These are phyloP conservation scores for Bruchidius siliquastri DNA, from an alignment of 2,888 invertebrate genomes.

Conservation along the genomic window DNA sequence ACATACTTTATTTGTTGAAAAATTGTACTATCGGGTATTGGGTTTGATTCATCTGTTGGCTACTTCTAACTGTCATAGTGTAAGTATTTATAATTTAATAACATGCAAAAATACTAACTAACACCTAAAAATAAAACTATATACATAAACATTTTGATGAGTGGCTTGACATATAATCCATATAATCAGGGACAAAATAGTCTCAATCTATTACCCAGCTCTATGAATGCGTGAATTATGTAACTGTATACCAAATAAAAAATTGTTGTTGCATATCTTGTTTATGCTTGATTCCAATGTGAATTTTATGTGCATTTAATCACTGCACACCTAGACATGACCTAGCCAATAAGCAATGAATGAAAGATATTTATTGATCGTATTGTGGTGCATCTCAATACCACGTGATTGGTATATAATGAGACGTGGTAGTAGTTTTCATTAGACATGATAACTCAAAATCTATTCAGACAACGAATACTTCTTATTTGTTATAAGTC, in stretches of 20 bases:
- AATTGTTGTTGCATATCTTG: not conserved
- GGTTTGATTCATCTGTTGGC: too few species aligned
- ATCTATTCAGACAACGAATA: not conserved
- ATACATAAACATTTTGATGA: too few species aligned
- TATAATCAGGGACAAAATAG: not conserved
- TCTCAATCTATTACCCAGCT: not conserved
- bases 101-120: too few species aligned
- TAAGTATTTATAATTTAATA: too few species aligned
- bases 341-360: not conserved
- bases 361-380: not conserved
- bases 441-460: not conserved
- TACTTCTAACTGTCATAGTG: too few species aligned
- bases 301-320: not conserved
- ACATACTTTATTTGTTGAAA: too few species aligned
- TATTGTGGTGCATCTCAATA: not conserved
- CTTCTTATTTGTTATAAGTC: too few species aligned
- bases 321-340: not conserved
- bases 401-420: not conserved
- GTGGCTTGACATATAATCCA: too few species aligned
- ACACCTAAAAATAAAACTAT: too few species aligned
- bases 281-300: not conserved
- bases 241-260: not conserved
- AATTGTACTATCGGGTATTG: too few species aligned
- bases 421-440: not conserved
- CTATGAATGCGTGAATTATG: not conserved